Conservation (phyloP, 2,888 invertebrate species). For the Nasonovia ribisnigri region DNA sequence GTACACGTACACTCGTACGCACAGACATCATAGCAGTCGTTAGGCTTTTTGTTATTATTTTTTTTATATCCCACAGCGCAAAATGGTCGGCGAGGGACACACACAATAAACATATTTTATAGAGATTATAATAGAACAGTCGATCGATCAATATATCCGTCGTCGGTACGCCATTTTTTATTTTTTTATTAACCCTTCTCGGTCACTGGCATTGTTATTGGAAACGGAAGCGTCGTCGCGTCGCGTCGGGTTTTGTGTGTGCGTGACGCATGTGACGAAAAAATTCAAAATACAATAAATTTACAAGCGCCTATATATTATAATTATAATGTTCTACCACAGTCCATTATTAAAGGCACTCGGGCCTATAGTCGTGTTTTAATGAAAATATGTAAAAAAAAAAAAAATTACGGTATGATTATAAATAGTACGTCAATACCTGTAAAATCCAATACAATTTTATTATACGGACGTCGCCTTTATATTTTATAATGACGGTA, state of each 20-base stretch:
- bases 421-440: background rate
- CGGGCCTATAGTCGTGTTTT: background rate
- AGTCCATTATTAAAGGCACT: background rate
- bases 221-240: slow-evolving; percentile 3
- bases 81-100: slow-evolving; percentile 19
- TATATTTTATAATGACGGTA: background rate
- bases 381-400: background rate
- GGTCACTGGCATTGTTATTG: background rate
- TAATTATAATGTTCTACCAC: background rate
- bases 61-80: background rate
- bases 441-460: background rate
- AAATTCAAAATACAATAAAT: background rate
- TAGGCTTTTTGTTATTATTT: background rate
- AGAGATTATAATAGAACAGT: background rate
- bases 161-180: slow-evolving; percentile 32
- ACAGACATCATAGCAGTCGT: background rate
- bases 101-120: slow-evolving; percentile 32
- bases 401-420: background rate
- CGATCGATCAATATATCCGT: slow-evolving; percentile 17
- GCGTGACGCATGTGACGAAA: background rate
- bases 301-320: background rate
- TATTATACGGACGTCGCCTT: background rate
- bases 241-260: background rate
- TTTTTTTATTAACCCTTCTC: background rate
- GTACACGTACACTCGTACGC: background rate